Percentiles rank a stretch among this genome's conserved stretches.
Evolutionary conservation across 2,113 vertebrate genomes (phyloP).

Genomic region (Sylvia atricapilla): DNA sequence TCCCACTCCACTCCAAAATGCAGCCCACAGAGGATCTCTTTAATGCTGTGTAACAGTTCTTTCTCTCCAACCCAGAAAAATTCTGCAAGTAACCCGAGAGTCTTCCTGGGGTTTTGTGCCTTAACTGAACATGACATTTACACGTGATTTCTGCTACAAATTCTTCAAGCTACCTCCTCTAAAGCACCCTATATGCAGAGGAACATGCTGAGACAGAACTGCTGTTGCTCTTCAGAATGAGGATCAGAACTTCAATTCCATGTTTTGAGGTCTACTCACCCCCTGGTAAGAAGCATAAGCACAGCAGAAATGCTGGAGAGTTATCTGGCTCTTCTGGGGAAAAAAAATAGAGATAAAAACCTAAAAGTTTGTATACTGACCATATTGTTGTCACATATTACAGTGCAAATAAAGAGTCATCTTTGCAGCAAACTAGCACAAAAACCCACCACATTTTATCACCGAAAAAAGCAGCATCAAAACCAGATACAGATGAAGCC

Average conservation of each 20-base stretch:
- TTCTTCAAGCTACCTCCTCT: background rate
- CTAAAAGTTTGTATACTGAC: background rate
- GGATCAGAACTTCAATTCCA: background rate
- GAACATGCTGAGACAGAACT: background rate
- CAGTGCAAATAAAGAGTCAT: background rate
- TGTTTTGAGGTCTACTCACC: background rate
- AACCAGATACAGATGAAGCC: background rate
- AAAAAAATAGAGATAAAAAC: background rate
- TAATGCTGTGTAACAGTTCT: background rate
- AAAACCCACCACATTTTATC: background rate
- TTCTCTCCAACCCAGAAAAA: background rate
- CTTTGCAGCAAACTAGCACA: background rate
- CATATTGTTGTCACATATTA: background rate
- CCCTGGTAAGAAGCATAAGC: background rate
- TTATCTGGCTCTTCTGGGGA: background rate
- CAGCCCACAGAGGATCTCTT: background rate
- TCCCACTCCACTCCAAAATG: background rate
- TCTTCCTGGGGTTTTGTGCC: background rate
- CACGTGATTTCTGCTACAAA: background rate
- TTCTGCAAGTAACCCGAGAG: background rate
- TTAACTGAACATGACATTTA: background rate
- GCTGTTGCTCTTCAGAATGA: background rate
- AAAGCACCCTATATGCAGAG: background rate
- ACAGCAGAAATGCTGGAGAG: background rate
- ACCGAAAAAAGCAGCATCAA: background rate